These are phyloP conservation scores for Hippocampus kuda DNA, from an alignment of 2,797 vertebrate genomes.

Conservation along the genomic window DNA sequence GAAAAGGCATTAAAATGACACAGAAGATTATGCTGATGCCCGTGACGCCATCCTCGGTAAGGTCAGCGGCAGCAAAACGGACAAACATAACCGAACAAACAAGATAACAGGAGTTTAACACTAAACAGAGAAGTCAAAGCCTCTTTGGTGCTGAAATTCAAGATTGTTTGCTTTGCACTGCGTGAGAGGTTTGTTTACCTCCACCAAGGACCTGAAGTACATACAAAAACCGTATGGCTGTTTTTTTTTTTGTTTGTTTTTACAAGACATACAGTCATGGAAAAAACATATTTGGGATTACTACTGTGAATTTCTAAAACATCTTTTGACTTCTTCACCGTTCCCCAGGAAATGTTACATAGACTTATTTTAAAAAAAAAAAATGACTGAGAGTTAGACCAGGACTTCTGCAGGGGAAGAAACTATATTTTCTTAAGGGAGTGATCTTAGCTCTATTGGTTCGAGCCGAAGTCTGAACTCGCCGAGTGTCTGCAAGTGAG, in stretches of 20 bases:
- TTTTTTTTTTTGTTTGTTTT: background rate
- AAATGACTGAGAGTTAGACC: background rate
- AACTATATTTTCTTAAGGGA: constrained; percentile 2
- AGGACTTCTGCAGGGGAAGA: background rate
- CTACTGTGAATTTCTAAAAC: background rate
- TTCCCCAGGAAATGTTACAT: background rate
- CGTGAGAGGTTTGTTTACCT: constrained; percentile 19
- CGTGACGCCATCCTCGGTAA: constrained; percentile 32
- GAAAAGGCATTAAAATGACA: constrained; percentile 65
- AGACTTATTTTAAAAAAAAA: background rate
- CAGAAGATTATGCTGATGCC: constrained; percentile 60
- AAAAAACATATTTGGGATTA: constrained; percentile 2
- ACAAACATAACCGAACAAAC: constrained; percentile 42
- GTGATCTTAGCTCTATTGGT: constrained; percentile 5
- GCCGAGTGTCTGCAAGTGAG: background rate
- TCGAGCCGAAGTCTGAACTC: background rate
- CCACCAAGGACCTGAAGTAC: background rate
- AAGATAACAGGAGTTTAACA: constrained; percentile 21
- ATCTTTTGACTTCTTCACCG: background rate
- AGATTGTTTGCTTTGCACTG: constrained; percentile 9
- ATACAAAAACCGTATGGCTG: background rate
- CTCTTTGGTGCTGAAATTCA: constrained; percentile 11
- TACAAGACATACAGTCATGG: background rate
- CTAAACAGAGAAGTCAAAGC: constrained; percentile 13
- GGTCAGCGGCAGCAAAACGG: constrained; percentile 34